Conservation (phyloP, 2,113 vertebrate species). For the Syrmaticus mikado region DNA sequence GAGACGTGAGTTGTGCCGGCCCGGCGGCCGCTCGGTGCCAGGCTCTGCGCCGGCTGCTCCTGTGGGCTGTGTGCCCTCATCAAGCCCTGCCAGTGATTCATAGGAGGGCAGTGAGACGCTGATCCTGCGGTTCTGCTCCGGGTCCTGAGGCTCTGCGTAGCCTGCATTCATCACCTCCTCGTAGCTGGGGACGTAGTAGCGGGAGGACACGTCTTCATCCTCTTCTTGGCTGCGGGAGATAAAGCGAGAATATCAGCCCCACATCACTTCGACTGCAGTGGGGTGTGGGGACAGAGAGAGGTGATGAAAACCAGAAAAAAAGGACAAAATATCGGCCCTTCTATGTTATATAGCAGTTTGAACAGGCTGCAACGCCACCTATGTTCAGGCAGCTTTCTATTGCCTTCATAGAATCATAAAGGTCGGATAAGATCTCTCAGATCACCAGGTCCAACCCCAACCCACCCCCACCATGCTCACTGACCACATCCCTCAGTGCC, state of each 20-base stretch:
- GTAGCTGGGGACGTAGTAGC: constrained; percentile 88
- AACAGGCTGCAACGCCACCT: not conserved
- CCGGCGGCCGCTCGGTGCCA: not conserved
- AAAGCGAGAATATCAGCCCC: not conserved
- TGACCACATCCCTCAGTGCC: too few relatives aligned
- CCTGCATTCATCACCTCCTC: constrained; percentile 89
- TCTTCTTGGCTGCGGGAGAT: constrained; percentile 72
- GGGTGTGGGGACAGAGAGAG: not conserved
- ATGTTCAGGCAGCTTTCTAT: not conserved
- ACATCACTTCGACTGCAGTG: fast-evolving
- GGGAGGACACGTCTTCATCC: constrained; percentile 49
- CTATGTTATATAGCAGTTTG: not conserved
- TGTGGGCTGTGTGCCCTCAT: not conserved
- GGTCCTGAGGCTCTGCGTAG: constrained; percentile 60
- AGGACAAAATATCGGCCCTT: not conserved
- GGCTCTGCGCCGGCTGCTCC: not conserved
- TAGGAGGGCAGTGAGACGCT: constrained; percentile 92
- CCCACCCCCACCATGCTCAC: too few relatives aligned
- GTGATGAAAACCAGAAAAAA: not conserved
- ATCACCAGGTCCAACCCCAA: too few relatives aligned
- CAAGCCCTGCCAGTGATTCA: constrained; percentile 85
- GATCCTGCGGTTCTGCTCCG: constrained; percentile 73
- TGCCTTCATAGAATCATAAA: not conserved
- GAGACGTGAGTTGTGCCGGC: constrained; percentile 77
- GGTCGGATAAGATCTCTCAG: too few relatives aligned